Conservation (phyloP, 1,140 invertebrate genomes). For the Listronotus oregonensis region DNA sequence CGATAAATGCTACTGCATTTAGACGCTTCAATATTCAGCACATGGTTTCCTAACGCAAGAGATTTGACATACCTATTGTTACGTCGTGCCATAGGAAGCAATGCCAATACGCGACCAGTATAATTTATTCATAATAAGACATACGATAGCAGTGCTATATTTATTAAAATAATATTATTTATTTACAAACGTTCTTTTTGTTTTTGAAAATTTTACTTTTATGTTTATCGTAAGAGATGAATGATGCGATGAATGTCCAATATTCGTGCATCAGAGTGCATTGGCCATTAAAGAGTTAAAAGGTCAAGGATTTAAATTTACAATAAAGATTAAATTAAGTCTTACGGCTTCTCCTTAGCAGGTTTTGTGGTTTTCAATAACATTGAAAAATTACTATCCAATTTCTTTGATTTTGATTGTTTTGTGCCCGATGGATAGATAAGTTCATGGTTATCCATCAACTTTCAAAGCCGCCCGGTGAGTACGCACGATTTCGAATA, state of each 20-base stretch:
- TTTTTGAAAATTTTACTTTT: no score
- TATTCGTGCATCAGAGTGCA: slow-evolving; percentile 42
- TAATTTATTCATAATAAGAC: no score
- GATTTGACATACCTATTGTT: no score
- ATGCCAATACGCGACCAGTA: no score
- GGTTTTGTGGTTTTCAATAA: slow-evolving; percentile 20
- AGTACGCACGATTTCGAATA: background rate
- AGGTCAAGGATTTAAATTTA: slow-evolving; percentile 51
- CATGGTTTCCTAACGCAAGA: no score
- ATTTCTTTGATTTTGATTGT: slow-evolving; percentile 3
- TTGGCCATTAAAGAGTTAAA: slow-evolving; percentile 52
- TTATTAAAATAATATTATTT: no score
- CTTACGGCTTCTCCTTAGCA: slow-evolving; percentile 20
- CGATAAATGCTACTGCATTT: no score
- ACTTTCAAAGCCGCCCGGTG: slow-evolving; percentile 5
- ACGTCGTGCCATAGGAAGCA: no score
- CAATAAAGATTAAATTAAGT: slow-evolving; percentile 44
- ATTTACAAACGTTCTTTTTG: no score
- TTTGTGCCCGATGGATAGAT: slow-evolving; percentile 3
- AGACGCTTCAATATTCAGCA: no score
- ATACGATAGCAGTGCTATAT: no score
- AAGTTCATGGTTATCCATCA: slow-evolving; percentile 17
- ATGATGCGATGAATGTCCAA: slow-evolving; percentile 6
- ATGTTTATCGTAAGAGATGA: no score
- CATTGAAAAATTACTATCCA: slow-evolving; percentile 15